A percentile compares a stretch with the other conserved stretches of the same genome.
Evolutionary conservation across 1,140 invertebrate species (phyloP).

Genomic region (Zaprionus camerounensis): DNA sequence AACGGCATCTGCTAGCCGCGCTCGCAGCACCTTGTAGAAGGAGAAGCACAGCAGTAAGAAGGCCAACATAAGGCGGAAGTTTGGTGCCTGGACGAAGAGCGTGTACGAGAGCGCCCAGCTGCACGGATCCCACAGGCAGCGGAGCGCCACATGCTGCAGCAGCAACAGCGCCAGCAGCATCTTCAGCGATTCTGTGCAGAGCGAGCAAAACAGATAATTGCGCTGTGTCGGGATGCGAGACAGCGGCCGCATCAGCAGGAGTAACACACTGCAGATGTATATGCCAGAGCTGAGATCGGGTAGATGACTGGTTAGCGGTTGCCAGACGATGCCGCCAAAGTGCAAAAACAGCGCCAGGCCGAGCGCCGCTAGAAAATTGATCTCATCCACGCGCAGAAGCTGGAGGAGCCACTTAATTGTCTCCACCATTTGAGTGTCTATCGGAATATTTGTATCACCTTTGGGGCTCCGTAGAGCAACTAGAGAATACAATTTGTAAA

Average conservation of each 20-base stretch:
- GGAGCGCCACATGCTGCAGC: constrained; percentile 31
- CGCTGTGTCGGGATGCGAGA: background rate
- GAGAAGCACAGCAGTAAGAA: constrained; percentile 1
- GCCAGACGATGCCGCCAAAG: constrained; percentile 23
- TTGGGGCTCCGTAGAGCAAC: background rate
- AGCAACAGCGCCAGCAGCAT: constrained; percentile 29
- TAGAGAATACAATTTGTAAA: constrained; percentile 8
- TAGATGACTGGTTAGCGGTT: constrained; percentile 13
- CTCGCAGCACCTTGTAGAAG: constrained; percentile 8
- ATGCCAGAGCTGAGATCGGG: constrained; percentile 35
- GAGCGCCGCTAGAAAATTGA: constrained; percentile 20
- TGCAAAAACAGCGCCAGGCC: constrained; percentile 11
- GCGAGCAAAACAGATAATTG: background rate
- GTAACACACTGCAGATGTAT: constrained; percentile 19
- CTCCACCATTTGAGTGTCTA: constrained; percentile 8
- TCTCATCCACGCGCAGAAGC: constrained; percentile 21
- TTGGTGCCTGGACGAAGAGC: background rate
- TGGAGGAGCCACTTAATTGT: background rate
- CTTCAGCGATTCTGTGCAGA: constrained; percentile 23
- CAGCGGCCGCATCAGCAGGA: constrained; percentile 25
- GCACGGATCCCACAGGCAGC: constrained; percentile 22
- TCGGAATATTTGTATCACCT: constrained; percentile 9
- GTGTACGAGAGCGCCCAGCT: constrained; percentile 18
- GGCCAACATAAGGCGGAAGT: constrained; percentile 16
- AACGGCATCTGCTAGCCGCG: background rate